phyloP scores from a whole-genome alignment of 2,113 vertebrate species.

The Ochotona princeps region DNA sequence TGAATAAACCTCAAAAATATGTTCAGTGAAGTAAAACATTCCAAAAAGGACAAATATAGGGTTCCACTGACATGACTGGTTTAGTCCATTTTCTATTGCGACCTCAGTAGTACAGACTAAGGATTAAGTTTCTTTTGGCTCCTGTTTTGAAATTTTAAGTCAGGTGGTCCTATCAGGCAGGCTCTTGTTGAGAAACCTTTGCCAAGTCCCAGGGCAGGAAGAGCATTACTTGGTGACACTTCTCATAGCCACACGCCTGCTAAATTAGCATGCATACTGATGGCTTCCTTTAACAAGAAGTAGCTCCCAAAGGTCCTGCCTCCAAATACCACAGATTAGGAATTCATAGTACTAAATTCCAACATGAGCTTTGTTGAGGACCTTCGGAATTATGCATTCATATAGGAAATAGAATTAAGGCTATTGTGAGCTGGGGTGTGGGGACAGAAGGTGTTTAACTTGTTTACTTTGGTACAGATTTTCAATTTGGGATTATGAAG shows the following conservation, averaged over 20 bases:
- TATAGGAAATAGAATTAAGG: not conserved
- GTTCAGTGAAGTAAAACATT: constrained; percentile 26
- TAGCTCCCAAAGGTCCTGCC: not conserved
- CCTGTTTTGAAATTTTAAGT: not conserved
- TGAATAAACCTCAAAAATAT: not conserved
- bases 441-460: no score
- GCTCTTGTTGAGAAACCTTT: not conserved
- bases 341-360: not conserved
- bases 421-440: not conserved
- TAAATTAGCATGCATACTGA: no score
- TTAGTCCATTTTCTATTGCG: not conserved
- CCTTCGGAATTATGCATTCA: not conserved
- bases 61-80: not conserved
- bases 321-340: not conserved
- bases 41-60: not conserved
- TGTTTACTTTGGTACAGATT: not conserved
- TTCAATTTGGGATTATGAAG: not conserved
- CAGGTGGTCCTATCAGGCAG: not conserved
- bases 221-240: not conserved
- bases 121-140: not conserved
- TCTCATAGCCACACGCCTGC: not conserved
- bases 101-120: not conserved
- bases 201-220: not conserved
- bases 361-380: not conserved
- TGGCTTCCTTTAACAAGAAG: not conserved